These are phyloP conservation scores for Dromiciops gliroides DNA, from an alignment of 2,113 vertebrate genomes.

Conservation along the genomic window DNA sequence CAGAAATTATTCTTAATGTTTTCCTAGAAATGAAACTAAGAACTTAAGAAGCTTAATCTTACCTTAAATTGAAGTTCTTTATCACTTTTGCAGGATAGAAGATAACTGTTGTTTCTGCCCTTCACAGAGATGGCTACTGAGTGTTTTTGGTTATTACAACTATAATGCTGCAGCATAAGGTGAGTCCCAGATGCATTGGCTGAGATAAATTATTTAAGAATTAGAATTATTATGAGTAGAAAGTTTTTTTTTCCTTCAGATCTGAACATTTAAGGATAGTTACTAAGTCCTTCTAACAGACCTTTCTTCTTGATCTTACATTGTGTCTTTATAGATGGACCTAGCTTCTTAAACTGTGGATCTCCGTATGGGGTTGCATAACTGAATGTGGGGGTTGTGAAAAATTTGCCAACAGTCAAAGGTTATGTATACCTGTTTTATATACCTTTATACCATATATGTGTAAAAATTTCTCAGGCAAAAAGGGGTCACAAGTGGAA, in stretches of 20 bases:
- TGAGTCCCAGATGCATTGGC: background rate
- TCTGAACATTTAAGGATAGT: background rate
- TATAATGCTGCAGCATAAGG: background rate
- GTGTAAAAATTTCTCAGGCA: too few species aligned
- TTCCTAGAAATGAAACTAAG: background rate
- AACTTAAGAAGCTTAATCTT: background rate
- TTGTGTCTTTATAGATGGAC: too few species aligned
- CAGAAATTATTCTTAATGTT: background rate
- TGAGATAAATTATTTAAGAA: background rate
- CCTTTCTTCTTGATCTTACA: background rate
- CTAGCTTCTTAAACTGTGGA: too few species aligned
- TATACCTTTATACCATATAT: too few species aligned
- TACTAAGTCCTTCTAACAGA: background rate
- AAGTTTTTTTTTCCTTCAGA: background rate
- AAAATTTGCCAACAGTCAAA: too few species aligned
- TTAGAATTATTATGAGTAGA: background rate
- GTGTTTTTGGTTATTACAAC: background rate
- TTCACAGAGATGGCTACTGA: background rate
- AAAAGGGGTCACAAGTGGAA: too few species aligned
- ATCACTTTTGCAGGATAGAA: background rate
- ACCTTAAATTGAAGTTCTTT: background rate
- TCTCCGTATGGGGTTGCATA: too few species aligned
- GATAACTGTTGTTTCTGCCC: background rate
- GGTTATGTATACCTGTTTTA: too few species aligned
- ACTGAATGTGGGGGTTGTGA: too few species aligned